Evolutionary conservation across 2,888 invertebrate species (phyloP), one percentile per base, ranked within the genome.

Genomic region (Papilio demoleus): DNA sequence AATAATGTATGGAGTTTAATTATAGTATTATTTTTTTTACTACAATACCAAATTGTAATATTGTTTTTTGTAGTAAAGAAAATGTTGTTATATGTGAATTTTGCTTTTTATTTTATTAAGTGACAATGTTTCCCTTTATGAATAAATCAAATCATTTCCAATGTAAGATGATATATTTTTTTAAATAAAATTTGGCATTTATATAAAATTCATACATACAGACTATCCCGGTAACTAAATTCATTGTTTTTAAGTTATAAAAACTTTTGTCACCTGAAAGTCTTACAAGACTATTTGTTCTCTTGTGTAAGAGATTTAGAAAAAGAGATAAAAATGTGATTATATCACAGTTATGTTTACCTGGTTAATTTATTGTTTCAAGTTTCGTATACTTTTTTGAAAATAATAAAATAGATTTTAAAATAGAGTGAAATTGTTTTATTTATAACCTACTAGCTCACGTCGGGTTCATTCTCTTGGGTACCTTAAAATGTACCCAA

Each of bases 281-380:
- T 38, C 4, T 38, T 14, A 14, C 38, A 38, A 38, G 14, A 4
- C 11, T 12, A 4, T 36, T 19, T 19, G 19, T 9, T 0, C 14
- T 27, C 3, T 50, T 34, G 40, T 45, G 34, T 36, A 65, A 56
- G 19, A n/a, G n/a, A n/a, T 42, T 68, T 45, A 40, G 40, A 76
- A 75, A 74, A 45, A n/a, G 31, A 50, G 45, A 40, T 76, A 75
- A 74, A 74, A 71, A 71, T 77, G 76, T 81, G 85, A 87, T 76
- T 82, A 81, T 81, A 59, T 83, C 81, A 81, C 79, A 77, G 82
- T 83, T 85, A 85, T 80, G 81, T 85, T 84, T 86, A 85, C 82
- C 83, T 77, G 82, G 77, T 85, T 88, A 87, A 88, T 81, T 88
- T 88, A 88, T 88, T 88, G 86, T 88, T 88, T 88, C 84, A 83